Conservation (phyloP, 1,140 invertebrate genomes). For the Drosophila ironensis region DNA sequence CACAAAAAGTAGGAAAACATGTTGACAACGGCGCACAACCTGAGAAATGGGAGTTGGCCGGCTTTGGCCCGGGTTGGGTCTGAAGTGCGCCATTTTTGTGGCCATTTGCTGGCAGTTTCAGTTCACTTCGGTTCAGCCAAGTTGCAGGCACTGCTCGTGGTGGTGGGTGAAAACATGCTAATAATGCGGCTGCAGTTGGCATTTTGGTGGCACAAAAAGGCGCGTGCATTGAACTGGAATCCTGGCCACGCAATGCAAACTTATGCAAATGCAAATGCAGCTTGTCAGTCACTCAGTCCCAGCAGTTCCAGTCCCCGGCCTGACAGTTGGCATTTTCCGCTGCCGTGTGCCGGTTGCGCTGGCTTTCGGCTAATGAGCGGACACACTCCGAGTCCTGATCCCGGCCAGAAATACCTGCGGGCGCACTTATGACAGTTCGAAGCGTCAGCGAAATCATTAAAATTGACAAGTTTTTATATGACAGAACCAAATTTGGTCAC, state of each 20-base stretch:
- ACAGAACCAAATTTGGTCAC: constrained; percentile 73
- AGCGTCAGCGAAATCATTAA: constrained; percentile 81
- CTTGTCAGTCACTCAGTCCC: constrained; percentile 28
- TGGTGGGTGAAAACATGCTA: constrained; percentile 54
- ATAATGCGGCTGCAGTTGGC: constrained; percentile 71
- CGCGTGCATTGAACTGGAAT: constrained; percentile 68
- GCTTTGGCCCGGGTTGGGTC: constrained; percentile 13
- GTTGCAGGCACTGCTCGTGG: constrained; percentile 23
- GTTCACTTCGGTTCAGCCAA: no score
- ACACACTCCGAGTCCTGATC: constrained; percentile 40
- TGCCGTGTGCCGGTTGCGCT: no score
- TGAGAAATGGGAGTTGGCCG: constrained; percentile 17
- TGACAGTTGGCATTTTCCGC: constrained; percentile 27
- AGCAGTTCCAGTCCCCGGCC: background rate
- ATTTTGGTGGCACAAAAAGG: constrained; percentile 42
- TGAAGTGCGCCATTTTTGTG: constrained; percentile 79
- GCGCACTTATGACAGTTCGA: constrained; percentile 81
- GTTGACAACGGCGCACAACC: constrained; percentile 37
- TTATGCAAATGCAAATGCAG: constrained; percentile 58
- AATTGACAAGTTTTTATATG: constrained; percentile 81
- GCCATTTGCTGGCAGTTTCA: constrained; percentile 67
- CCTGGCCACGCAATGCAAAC: constrained; percentile 59
- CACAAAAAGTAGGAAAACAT: constrained; percentile 47
- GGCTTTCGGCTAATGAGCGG: constrained; percentile 65
- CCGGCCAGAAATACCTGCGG: constrained; percentile 57